A percentile compares a stretch with the other conserved stretches of the same genome.
phyloP scores from a whole-genome alignment of 2,888 invertebrate species.

The Dorcus hopei region DNA sequence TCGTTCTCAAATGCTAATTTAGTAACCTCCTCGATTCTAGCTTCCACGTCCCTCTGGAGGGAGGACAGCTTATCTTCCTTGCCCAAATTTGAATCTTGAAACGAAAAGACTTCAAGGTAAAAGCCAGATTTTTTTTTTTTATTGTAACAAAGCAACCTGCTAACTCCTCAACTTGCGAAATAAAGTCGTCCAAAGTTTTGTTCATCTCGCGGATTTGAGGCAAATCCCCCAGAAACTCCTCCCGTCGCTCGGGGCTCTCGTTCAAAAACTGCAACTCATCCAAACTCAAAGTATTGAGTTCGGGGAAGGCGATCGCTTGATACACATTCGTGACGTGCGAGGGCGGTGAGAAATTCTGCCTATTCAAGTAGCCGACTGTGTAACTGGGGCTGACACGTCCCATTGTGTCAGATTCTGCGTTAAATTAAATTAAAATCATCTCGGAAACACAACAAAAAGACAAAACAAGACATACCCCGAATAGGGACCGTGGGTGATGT shows the following conservation, averaged over 20 bases:
- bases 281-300: slow-evolving; percentile 51
- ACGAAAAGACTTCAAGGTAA: slow-evolving; percentile 10
- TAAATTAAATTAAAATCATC: slow-evolving; percentile 17
- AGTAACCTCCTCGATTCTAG: slow-evolving; percentile 65
- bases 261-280: slow-evolving; percentile 70
- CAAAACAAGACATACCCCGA: not conserved
- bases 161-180: slow-evolving; percentile 67
- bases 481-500: slow-evolving; percentile 33
- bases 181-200: slow-evolving; percentile 66
- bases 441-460: slow-evolving; percentile 7
- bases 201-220: slow-evolving; percentile 67
- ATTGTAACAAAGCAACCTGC: slow-evolving; percentile 52
- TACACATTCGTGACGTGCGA: slow-evolving; percentile 17
- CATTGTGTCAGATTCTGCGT: slow-evolving; percentile 36
- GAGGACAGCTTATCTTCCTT: slow-evolving; percentile 61
- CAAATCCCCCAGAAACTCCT: slow-evolving; percentile 69
- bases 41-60: slow-evolving; percentile 59
- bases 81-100: slow-evolving; percentile 62
- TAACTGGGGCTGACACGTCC: slow-evolving; percentile 40
- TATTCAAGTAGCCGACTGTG: slow-evolving; percentile 25
- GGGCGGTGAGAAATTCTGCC: slow-evolving; percentile 39
- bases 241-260: slow-evolving; percentile 67
- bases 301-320: slow-evolving; percentile 49
- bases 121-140: not conserved
- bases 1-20: slow-evolving; percentile 70